Evolutionary conservation across 2,888 invertebrate genomes (phyloP).

Genomic region (Muscina levida): DNA sequence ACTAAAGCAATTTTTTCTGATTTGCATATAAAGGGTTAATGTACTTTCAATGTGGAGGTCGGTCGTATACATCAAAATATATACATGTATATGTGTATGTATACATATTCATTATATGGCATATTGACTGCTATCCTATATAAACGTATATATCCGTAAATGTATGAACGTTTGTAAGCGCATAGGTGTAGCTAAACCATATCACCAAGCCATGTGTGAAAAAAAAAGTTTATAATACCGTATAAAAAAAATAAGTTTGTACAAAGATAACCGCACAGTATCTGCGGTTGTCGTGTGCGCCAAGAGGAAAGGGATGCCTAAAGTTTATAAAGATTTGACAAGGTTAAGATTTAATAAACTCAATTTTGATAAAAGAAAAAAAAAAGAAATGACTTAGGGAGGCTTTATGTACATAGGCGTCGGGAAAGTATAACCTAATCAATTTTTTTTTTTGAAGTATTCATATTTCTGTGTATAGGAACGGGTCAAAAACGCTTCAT

Average conservation of each 20-base stretch:
- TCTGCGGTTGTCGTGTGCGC: neutral
- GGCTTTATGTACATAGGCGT: too few relatives aligned
- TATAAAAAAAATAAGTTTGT: slow-evolving; percentile 34
- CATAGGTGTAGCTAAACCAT: slow-evolving; percentile 25
- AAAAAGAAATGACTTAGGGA: too few relatives aligned
- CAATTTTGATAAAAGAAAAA: slow-evolving; percentile 3
- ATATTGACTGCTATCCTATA: slow-evolving; percentile 18
- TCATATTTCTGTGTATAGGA: too few relatives aligned
- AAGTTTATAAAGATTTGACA: slow-evolving; percentile 32
- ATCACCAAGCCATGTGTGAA: slow-evolving; percentile 34
- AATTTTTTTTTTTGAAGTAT: too few relatives aligned
- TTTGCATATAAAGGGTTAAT: slow-evolving; percentile 61
- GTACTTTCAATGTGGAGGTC: slow-evolving; percentile 51
- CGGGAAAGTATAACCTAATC: too few relatives aligned
- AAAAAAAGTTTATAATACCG: slow-evolving; percentile 32
- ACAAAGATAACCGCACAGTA: neutral
- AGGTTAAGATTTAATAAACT: slow-evolving; percentile 47
- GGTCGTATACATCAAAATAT: too few relatives aligned
- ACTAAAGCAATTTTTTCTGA: slow-evolving; percentile 49
- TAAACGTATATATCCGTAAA: neutral
- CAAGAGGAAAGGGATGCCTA: neutral
- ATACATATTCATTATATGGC: slow-evolving; percentile 38
- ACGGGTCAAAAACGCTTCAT: too few relatives aligned
- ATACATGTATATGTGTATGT: neutral
- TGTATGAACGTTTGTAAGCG: neutral